These are phyloP conservation scores for Cydia fagiglandana DNA, from an alignment of 1,140 invertebrate genomes.

Conservation along the genomic window DNA sequence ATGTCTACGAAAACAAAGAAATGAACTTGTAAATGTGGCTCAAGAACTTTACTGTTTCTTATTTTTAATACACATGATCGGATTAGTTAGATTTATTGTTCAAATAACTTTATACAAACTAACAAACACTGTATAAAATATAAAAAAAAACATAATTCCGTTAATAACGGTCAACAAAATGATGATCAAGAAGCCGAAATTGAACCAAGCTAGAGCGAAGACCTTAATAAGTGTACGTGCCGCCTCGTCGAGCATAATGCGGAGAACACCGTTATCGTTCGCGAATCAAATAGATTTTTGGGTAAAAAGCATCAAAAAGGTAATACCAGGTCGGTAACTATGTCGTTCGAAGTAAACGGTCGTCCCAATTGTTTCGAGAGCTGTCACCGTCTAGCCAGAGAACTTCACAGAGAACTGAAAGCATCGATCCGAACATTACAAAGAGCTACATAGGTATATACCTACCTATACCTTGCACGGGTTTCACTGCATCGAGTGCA, in stretches of 20 bases:
- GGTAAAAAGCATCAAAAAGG: conserved; percentile 74
- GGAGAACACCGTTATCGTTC: conserved; percentile 64
- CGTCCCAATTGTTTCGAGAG: conserved; percentile 56
- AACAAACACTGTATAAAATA: conserved; percentile 1
- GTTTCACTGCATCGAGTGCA: background rate
- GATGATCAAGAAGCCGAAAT: conserved; percentile 40
- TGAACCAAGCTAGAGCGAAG: conserved; percentile 42
- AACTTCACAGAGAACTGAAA: conserved; percentile 41
- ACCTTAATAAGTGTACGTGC: conserved; percentile 65
- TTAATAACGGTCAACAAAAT: conserved; percentile 40
- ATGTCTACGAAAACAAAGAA: conserved; percentile 9
- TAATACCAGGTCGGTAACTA: conserved; percentile 58
- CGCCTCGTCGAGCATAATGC: conserved; percentile 43
- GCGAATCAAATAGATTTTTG: conserved; percentile 74
- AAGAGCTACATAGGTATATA: background rate
- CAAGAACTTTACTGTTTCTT: conserved; percentile 13
- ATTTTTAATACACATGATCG: background rate
- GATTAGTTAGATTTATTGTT: background rate
- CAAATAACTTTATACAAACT: background rate
- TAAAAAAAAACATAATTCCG: conserved; percentile 29
- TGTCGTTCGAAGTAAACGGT: conserved; percentile 59
- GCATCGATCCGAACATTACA: background rate
- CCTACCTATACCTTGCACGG: background rate
- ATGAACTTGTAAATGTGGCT: conserved; percentile 12
- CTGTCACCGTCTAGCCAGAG: conserved; percentile 37